phyloP scores from a whole-genome alignment of 1,140 invertebrate genomes.

The Drosophila quadrilineata region DNA sequence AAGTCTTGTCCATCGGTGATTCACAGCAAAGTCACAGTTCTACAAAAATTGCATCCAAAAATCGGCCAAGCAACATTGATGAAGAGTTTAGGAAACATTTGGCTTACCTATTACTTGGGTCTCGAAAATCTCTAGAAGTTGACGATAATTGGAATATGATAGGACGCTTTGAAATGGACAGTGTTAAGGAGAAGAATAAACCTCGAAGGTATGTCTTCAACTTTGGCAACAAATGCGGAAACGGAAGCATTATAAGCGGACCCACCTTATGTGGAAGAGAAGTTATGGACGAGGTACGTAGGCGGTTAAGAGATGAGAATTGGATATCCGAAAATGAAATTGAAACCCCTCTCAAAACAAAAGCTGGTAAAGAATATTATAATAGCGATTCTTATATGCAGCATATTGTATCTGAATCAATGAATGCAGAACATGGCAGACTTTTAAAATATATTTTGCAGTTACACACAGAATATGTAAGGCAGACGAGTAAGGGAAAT shows the following conservation, averaged over 20 bases:
- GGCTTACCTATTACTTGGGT: not conserved
- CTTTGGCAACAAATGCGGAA: not conserved
- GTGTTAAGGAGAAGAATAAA: not conserved
- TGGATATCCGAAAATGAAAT: slow-evolving; percentile 5
- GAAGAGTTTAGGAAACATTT: not conserved
- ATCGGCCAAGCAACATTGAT: not conserved
- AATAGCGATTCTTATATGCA: slow-evolving; percentile 9
- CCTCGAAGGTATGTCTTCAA: slow-evolving; percentile 10
- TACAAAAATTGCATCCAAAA: not conserved
- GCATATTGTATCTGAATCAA: not conserved
- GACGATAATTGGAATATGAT: slow-evolving; percentile 1
- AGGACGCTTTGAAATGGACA: not conserved
- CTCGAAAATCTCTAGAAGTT: not conserved
- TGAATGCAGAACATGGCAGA: not conserved
- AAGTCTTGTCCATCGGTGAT: slow-evolving; percentile 16
- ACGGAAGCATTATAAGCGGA: not conserved
- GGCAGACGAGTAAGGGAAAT: not conserved
- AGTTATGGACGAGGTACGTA: not conserved
- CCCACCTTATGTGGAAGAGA: not conserved
- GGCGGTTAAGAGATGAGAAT: slow-evolving; percentile 5
- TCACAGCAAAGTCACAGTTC: not conserved
- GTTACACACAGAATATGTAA: slow-evolving; percentile 2
- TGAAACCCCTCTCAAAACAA: not conserved
- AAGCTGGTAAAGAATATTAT: not conserved
- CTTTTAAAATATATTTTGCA: slow-evolving; percentile 2